Conservation (phyloP, 37 sponge, comb jelly and placozoan species). For the Aplysina aerophoba region DNA sequence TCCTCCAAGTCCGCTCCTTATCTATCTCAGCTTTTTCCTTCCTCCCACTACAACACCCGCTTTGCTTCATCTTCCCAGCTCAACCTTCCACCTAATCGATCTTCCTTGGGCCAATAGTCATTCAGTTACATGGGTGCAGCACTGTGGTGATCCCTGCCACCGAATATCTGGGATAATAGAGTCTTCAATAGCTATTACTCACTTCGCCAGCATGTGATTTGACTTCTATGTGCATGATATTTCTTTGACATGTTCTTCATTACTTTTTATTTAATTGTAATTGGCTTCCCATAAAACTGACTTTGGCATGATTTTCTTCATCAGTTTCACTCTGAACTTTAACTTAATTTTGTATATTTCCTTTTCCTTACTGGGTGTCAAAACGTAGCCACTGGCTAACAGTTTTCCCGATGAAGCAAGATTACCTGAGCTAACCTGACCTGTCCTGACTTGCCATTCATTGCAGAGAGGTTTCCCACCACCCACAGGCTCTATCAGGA, state of each 20-base stretch:
- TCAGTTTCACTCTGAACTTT: too few relatives aligned
- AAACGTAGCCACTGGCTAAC: too few relatives aligned
- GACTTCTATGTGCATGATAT: background rate
- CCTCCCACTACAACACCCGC: conserved; percentile 8
- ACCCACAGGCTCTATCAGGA: too few relatives aligned
- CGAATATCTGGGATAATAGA: background rate
- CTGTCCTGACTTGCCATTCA: too few relatives aligned
- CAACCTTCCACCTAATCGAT: conserved; percentile 9
- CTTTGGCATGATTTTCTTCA: too few relatives aligned
- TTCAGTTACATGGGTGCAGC: conserved; percentile 5
- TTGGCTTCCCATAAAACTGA: too few relatives aligned
- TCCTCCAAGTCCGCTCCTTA: background rate
- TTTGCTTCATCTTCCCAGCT: conserved; percentile 21
- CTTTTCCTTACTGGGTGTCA: too few relatives aligned
- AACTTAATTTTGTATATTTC: too few relatives aligned
- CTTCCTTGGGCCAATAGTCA: background rate
- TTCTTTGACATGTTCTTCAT: background rate
- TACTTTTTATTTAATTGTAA: background rate
- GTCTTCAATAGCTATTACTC: background rate
- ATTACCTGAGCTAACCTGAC: too few relatives aligned
- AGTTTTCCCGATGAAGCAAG: too few relatives aligned
- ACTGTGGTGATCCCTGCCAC: background rate
- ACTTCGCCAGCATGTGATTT: background rate
- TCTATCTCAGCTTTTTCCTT: background rate
- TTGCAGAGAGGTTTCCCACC: too few relatives aligned